These are phyloP conservation scores for Clarias pachynema DNA, from an alignment of 2,797 vertebrate genomes.

Conservation along the genomic window DNA sequence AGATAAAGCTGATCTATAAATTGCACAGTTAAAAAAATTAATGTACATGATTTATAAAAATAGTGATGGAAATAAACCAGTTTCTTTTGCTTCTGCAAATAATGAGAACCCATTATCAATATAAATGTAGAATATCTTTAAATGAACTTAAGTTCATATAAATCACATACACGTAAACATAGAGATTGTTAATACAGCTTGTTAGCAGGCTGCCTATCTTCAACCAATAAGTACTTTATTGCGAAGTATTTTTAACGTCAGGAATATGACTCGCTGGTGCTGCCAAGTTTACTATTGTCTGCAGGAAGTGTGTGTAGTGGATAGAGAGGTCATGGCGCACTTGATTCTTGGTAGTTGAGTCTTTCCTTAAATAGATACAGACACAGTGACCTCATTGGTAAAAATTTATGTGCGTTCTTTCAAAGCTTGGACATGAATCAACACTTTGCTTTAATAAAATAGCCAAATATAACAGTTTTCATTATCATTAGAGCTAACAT, in stretches of 20 bases:
- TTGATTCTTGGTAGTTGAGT: not conserved
- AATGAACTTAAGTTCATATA: not conserved
- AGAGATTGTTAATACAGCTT: not conserved
- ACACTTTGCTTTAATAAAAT: not conserved
- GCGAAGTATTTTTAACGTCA: not conserved
- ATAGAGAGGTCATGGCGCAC: not conserved
- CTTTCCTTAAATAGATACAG: conserved; percentile 3
- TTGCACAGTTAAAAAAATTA: not conserved
- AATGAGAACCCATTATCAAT: not conserved
- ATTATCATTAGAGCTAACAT: not conserved
- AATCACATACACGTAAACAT: not conserved
- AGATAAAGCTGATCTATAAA: not conserved
- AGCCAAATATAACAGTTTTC: not conserved
- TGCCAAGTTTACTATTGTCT: not conserved
- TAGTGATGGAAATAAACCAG: not conserved
- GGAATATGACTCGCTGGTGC: not conserved
- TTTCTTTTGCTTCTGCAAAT: not conserved
- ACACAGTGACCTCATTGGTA: not conserved
- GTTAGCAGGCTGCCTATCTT: not conserved
- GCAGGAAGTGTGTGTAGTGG: not conserved
- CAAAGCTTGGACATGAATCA: not conserved
- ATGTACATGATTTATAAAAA: not conserved
- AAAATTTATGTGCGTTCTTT: not conserved
- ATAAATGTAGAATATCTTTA: not conserved
- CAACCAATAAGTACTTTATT: too few relatives aligned